phyloP scores from a whole-genome alignment of 2,888 invertebrate species.

The Volucella inanis region DNA sequence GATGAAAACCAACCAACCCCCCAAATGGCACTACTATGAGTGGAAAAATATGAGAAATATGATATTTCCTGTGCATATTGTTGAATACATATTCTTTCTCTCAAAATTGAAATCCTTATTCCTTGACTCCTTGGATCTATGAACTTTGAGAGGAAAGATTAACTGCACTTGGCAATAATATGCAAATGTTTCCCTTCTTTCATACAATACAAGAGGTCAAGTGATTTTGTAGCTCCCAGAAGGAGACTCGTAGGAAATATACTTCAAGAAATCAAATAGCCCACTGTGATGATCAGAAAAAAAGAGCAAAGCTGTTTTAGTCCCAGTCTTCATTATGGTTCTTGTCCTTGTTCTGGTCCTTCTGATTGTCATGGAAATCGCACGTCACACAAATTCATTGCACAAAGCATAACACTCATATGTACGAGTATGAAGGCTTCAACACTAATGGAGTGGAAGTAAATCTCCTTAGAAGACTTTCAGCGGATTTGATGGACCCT shows the following conservation, averaged over 20 bases:
- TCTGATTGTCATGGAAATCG: conserved; percentile 68
- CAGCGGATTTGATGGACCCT: not conserved
- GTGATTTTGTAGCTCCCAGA: not conserved
- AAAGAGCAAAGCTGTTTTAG: not conserved
- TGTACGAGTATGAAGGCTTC: conserved; percentile 47
- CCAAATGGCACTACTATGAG: conserved; percentile 25
- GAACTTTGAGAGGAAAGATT: conserved; percentile 32
- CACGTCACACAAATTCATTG: conserved; percentile 28
- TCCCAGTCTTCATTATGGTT: no score
- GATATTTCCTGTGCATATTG: conserved; percentile 20
- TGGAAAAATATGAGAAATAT: conserved; percentile 55
- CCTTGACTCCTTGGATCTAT: not conserved
- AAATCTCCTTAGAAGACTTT: conserved; percentile 48
- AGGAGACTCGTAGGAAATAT: conserved; percentile 13
- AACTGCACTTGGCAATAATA: conserved; percentile 69
- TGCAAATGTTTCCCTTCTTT: conserved; percentile 64
- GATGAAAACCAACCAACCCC: not conserved
- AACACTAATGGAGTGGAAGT: conserved; percentile 69
- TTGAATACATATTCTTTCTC: conserved; percentile 21
- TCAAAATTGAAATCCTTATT: conserved; percentile 55
- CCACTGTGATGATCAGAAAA: not conserved
- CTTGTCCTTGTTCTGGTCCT: not conserved
- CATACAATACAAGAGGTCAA: conserved; percentile 10
- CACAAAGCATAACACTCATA: no score
- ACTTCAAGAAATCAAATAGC: conserved; percentile 16